Evolutionary conservation across 2,888 invertebrate genomes (phyloP).

Genomic region (Pyrrhia umbra): DNA sequence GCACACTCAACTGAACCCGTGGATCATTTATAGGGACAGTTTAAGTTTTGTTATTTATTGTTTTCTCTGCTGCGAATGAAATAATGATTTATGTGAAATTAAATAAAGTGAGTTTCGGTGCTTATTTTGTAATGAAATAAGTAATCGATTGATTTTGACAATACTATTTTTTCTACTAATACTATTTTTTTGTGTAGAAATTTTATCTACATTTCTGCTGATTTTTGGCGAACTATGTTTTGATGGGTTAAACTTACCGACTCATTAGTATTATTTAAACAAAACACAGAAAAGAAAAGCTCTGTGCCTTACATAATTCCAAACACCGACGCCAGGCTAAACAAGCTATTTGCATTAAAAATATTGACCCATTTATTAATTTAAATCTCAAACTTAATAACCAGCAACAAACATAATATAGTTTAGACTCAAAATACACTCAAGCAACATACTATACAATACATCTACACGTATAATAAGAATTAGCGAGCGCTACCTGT

Average conservation of each 20-base stretch:
- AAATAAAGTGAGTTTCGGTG: neutral
- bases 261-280: too few species aligned
- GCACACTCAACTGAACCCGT: constrained; percentile 54
- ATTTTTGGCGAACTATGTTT: too few species aligned
- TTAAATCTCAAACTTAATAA: too few species aligned
- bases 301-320: too few species aligned
- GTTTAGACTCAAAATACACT: neutral
- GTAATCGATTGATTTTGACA: neutral
- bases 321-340: too few species aligned
- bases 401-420: neutral
- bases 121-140: neutral
- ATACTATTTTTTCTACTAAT: too few species aligned
- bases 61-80: constrained; percentile 26
- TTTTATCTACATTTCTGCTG: too few species aligned
- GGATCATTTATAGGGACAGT: constrained; percentile 43
- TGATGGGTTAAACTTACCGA: too few species aligned
- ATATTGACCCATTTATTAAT: too few species aligned
- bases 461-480: constrained; percentile 27
- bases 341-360: too few species aligned
- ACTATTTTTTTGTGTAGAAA: too few species aligned
- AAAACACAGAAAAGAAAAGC: too few species aligned
- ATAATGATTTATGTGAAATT: constrained; percentile 25
- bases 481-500: constrained; percentile 63
- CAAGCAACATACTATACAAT: constrained; percentile 13
- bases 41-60: constrained; percentile 42